These are phyloP conservation scores for Sardinella longiceps DNA, from an alignment of 2,797 vertebrate species.

Conservation along the genomic window DNA sequence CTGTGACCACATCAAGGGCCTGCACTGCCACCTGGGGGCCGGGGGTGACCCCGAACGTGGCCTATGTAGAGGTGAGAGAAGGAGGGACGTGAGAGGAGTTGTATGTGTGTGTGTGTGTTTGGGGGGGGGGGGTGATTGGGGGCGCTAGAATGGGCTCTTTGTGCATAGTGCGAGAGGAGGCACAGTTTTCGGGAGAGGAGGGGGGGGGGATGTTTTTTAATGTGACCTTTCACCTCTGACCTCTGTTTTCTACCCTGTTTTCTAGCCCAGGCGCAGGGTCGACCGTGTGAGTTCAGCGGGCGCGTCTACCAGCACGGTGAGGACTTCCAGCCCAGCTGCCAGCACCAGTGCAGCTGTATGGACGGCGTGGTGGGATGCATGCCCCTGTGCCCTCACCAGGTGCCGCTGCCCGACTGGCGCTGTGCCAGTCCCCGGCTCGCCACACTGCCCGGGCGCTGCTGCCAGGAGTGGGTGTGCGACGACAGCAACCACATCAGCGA, in stretches of 20 bases:
- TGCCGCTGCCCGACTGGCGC: conserved; percentile 66
- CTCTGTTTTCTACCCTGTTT: not conserved
- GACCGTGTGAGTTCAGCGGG: conserved; percentile 73
- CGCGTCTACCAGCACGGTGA: conserved; percentile 76
- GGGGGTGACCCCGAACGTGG: conserved; percentile 68
- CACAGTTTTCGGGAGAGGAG: too few species aligned
- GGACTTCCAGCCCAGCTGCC: conserved; percentile 77
- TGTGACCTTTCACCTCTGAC: not conserved
- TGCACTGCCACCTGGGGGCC: conserved; percentile 75
- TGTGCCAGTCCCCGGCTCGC: conserved; percentile 65
- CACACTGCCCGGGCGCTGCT: conserved; percentile 61
- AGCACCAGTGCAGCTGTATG: conserved; percentile 78
- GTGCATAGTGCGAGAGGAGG: not conserved
- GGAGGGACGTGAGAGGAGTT: not conserved
- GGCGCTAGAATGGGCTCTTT: not conserved
- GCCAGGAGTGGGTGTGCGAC: conserved; percentile 73
- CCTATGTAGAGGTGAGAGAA: conserved; percentile 74
- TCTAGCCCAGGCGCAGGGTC: conserved; percentile 75
- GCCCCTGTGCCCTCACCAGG: conserved; percentile 72
- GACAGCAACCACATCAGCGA: conserved; percentile 72
- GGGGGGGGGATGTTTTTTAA: not conserved
- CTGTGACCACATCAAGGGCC: conserved; percentile 80
- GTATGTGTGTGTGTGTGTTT: too few species aligned
- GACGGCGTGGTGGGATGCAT: conserved; percentile 79
- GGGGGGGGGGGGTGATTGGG: not conserved